These are phyloP conservation scores for Oryzias javanicus DNA, from an alignment of 2,113 vertebrate species.

Conservation along the genomic window DNA sequence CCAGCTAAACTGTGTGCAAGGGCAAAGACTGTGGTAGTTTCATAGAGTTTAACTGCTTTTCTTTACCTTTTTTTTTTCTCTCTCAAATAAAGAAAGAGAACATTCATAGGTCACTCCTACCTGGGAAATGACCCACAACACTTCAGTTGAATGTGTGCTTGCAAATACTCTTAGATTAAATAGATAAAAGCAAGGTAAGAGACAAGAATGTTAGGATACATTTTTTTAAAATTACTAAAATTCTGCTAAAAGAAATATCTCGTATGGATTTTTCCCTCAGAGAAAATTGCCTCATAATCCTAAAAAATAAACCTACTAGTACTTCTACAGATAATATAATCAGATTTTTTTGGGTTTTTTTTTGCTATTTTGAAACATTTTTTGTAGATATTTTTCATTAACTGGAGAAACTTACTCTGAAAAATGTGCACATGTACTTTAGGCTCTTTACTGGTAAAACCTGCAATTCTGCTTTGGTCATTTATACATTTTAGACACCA, in stretches of 20 bases:
- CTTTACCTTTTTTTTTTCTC: constrained; percentile 38
- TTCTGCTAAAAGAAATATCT: not conserved
- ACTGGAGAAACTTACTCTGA: too few species aligned
- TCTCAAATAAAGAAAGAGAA: constrained; percentile 12
- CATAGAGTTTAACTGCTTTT: constrained; percentile 37
- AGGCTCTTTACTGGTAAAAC: too few species aligned
- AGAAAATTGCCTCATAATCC: not conserved
- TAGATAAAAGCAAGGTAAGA: constrained; percentile 10
- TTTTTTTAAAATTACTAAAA: too few species aligned
- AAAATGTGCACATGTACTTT: too few species aligned
- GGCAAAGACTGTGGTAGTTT: constrained; percentile 51
- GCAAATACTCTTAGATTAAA: constrained; percentile 1
- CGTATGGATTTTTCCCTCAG: not conserved
- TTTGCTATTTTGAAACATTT: too few species aligned
- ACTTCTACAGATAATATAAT: too few species aligned
- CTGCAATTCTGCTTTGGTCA: too few species aligned
- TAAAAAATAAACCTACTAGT: too few species aligned
- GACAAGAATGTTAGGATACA: not conserved
- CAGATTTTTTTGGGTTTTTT: too few species aligned
- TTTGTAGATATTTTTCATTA: too few species aligned
- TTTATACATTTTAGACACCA: too few species aligned
- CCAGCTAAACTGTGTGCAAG: constrained; percentile 54
- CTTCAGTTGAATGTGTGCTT: not conserved
- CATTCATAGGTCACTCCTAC: constrained; percentile 23
- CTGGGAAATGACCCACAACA: not conserved